These are phyloP conservation scores for Meteorus colon DNA, from an alignment of 2,888 invertebrate genomes.

Conservation along the genomic window DNA sequence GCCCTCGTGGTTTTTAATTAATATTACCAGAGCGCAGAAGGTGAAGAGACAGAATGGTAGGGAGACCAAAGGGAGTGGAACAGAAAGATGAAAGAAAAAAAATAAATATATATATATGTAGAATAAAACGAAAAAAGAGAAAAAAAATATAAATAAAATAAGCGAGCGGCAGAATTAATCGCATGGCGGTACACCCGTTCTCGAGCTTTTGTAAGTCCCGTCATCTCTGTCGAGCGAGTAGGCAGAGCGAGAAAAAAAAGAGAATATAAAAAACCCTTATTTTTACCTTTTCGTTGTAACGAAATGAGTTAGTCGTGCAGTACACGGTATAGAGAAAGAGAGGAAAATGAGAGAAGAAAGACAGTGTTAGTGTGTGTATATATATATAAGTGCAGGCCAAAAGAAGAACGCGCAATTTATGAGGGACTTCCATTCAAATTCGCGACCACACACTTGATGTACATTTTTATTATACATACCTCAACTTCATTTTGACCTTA, in stretches of 20 bases:
- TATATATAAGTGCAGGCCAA: not conserved
- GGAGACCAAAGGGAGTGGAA: not conserved
- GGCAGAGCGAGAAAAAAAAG: slow-evolving; percentile 16
- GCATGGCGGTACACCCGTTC: slow-evolving; percentile 27
- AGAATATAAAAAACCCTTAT: slow-evolving; percentile 34
- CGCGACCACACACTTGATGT: slow-evolving; percentile 42
- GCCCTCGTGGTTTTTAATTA: slow-evolving; percentile 43
- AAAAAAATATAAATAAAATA: not conserved
- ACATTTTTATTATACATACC: slow-evolving; percentile 30
- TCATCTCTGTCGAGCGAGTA: slow-evolving; percentile 29
- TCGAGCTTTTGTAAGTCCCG: slow-evolving; percentile 39
- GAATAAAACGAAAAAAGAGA: not conserved
- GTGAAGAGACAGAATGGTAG: slow-evolving; percentile 16
- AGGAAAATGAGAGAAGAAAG: not conserved
- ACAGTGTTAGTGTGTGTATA: not conserved
- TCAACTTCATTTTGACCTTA: slow-evolving; percentile 25
- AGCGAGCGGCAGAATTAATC: slow-evolving; percentile 29
- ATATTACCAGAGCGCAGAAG: slow-evolving; percentile 38
- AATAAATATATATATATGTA: not conserved
- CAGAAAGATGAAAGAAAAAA: not conserved
- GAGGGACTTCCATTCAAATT: slow-evolving; percentile 45
- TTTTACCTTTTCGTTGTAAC: slow-evolving; percentile 39
- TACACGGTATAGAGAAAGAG: slow-evolving; percentile 22
- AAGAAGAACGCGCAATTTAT: slow-evolving; percentile 41
- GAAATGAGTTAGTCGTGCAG: slow-evolving; percentile 43